phyloP scores from a whole-genome alignment of 2,888 invertebrate species.

The Dorcus hopei region DNA sequence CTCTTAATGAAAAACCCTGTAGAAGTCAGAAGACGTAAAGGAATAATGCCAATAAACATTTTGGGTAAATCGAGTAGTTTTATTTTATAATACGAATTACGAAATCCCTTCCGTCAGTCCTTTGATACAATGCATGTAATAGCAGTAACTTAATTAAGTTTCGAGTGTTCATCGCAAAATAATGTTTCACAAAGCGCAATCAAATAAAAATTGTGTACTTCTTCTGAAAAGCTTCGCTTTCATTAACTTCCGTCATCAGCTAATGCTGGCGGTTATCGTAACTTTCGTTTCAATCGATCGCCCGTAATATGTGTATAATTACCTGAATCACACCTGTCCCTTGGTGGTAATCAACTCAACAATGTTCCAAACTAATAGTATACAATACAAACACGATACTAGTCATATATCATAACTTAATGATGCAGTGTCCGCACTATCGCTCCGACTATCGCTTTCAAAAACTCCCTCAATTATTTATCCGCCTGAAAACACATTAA shows the following conservation, averaged over 20 bases:
- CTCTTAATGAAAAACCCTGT: too few relatives aligned
- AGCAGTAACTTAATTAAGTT: too few relatives aligned
- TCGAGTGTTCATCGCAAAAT: too few relatives aligned
- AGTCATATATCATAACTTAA: conserved; percentile 44
- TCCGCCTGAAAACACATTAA: conserved; percentile 43
- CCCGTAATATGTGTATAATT: conserved; percentile 28
- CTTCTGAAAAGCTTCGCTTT: too few relatives aligned
- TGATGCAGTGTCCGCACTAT: conserved; percentile 44
- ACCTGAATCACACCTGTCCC: conserved; percentile 45
- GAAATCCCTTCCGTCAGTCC: too few relatives aligned
- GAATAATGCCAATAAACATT: too few relatives aligned
- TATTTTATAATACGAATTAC: too few relatives aligned
- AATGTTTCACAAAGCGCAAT: too few relatives aligned
- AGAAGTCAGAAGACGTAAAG: too few relatives aligned
- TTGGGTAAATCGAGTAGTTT: too few relatives aligned
- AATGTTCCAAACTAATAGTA: conserved; percentile 38
- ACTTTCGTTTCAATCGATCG: conserved; percentile 19
- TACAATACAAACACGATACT: conserved; percentile 40
- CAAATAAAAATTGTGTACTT: too few relatives aligned
- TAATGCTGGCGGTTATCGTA: background rate
- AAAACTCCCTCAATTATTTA: conserved; percentile 44
- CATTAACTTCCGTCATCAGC: background rate
- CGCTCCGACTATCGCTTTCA: conserved; percentile 41
- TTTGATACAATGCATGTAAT: too few relatives aligned
- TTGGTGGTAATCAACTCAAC: conserved; percentile 37